phyloP scores from a whole-genome alignment of 2,113 vertebrate species.

The Apistogramma diplotaenia region DNA sequence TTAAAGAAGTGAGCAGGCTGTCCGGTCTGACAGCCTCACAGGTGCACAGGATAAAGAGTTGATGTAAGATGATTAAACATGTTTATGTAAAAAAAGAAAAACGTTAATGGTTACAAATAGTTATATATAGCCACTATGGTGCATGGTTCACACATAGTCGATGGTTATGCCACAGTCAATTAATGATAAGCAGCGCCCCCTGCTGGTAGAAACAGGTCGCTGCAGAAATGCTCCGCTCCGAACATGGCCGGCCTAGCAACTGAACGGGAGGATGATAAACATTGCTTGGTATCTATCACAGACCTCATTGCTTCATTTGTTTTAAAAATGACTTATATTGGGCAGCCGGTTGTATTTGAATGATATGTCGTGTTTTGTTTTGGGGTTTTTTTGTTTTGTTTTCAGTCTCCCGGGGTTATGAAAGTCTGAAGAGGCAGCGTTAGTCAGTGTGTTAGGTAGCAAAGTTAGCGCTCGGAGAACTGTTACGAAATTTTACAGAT shows the following conservation, averaged over 20 bases:
- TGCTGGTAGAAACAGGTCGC: not conserved
- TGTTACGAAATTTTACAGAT: not conserved
- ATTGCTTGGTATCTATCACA: constrained; percentile 12
- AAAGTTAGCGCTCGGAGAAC: not conserved
- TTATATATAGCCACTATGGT: not conserved
- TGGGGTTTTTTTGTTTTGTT: not conserved
- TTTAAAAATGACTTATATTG: rapidly evolving
- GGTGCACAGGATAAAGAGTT: not conserved
- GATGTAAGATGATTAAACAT: not conserved
- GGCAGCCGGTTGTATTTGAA: not conserved
- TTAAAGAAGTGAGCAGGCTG: not conserved
- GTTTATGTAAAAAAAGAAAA: not conserved
- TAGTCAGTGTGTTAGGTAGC: not conserved
- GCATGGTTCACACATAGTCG: not conserved
- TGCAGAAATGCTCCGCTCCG: not conserved
- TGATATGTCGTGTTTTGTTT: not conserved
- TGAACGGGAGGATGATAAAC: not conserved
- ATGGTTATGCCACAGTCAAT: not conserved
- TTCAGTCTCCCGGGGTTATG: not conserved
- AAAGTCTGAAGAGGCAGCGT: not conserved
- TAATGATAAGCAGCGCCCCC: not conserved
- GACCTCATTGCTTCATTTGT: not conserved
- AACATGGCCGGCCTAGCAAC: constrained; percentile 75
- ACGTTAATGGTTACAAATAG: not conserved
- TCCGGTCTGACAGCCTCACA: not conserved